phyloP scores from a whole-genome alignment of 2,113 vertebrate genomes.

The Cisticola juncidis region DNA sequence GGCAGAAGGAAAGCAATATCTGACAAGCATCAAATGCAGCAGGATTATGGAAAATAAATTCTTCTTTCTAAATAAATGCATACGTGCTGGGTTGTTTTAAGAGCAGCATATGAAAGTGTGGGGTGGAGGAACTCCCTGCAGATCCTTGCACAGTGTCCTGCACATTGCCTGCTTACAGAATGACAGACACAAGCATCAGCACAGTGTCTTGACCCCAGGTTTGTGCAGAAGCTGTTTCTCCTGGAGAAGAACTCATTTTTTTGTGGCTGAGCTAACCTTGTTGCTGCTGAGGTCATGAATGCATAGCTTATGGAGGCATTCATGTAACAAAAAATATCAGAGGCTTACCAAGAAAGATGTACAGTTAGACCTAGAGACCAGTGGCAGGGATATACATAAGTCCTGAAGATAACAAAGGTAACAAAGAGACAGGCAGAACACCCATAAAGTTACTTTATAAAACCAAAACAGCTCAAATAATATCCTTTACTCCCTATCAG shows the following conservation, averaged over 20 bases:
- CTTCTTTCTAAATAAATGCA: not conserved
- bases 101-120: not conserved
- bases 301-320: not conserved
- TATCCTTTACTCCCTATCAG: not conserved
- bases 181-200: rapidly evolving
- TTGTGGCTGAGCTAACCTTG: not conserved
- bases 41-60: not conserved
- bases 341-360: not conserved
- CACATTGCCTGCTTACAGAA: not conserved
- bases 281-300: not conserved
- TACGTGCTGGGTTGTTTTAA: rapidly evolving
- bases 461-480: not conserved
- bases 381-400: not conserved
- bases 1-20: not conserved
- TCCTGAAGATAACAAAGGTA: not conserved
- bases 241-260: not conserved
- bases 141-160: not conserved
- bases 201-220: not conserved
- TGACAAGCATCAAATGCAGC: not conserved
- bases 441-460: not conserved
- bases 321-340: not conserved
- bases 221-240: not conserved
- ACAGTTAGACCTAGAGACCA: not conserved
- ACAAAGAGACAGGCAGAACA: not conserved
- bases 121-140: not conserved